Conservation (phyloP, 2,888 invertebrate genomes). For the Cantharis lateralis region DNA sequence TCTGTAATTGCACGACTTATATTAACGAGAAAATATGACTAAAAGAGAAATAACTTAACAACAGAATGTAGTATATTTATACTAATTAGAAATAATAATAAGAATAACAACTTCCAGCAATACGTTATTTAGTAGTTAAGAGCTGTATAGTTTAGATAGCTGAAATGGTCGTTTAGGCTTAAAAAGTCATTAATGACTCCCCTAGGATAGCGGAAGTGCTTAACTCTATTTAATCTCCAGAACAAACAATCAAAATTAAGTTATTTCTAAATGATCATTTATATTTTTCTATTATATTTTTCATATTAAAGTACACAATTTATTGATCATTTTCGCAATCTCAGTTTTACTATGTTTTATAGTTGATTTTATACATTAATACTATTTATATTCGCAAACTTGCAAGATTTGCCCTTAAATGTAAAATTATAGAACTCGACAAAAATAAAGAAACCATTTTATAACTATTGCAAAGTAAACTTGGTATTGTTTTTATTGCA, state of each 20-base stretch:
- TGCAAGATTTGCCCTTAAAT: background rate
- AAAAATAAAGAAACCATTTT: background rate
- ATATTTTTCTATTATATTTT: background rate
- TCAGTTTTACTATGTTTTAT: background rate
- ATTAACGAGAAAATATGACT: background rate
- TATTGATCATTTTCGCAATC: background rate
- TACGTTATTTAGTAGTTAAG: background rate
- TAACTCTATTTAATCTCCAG: background rate
- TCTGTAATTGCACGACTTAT: background rate
- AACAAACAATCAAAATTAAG: background rate
- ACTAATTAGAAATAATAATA: background rate
- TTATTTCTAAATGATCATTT: background rate
- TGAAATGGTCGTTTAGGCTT: background rate
- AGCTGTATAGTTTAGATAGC: constrained; percentile 1
- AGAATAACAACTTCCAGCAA: background rate
- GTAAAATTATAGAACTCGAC: background rate
- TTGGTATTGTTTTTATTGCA: constrained; percentile 21
- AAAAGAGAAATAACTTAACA: background rate
- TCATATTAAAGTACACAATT: background rate
- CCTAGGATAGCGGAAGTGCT: background rate
- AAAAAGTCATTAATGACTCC: constrained; percentile 1
- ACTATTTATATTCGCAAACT: background rate
- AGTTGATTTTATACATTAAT: background rate
- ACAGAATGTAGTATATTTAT: background rate
- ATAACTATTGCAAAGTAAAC: background rate